Conservation (phyloP, 2,888 invertebrate genomes). For the Tupiocoris notatus region DNA sequence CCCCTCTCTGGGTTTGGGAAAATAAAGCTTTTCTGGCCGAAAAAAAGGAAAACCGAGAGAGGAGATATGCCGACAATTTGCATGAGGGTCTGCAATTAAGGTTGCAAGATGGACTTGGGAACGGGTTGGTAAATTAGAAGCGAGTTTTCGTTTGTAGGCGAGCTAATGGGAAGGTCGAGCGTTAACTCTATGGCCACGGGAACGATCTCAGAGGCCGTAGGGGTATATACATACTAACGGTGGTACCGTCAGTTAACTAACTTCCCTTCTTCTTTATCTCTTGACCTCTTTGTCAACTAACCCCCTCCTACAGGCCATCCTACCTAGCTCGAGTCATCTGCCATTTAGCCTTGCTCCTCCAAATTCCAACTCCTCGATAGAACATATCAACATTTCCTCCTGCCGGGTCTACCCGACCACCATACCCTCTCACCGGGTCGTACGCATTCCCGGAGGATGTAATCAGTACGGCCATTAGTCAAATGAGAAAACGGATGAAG, state of each 20-base stretch:
- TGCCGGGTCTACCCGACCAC: too few species aligned
- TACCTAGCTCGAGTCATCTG: background rate
- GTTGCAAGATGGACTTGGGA: background rate
- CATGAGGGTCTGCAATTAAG: slow-evolving; percentile 22
- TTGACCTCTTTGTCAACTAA: slow-evolving; percentile 30
- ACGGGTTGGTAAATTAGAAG: slow-evolving; percentile 29
- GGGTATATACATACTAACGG: background rate
- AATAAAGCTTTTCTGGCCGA: background rate
- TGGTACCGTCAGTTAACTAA: background rate
- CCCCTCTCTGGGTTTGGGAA: background rate
- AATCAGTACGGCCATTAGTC: slow-evolving; percentile 36
- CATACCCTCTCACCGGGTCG: too few species aligned
- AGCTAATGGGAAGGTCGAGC: slow-evolving; percentile 14
- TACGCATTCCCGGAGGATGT: slow-evolving; percentile 17
- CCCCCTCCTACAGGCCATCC: background rate
- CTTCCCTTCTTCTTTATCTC: slow-evolving; percentile 15
- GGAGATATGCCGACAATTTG: slow-evolving; percentile 27
- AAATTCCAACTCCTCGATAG: background rate
- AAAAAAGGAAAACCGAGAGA: background rate
- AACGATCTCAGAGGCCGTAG: slow-evolving; percentile 2
- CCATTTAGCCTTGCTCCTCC: too few species aligned
- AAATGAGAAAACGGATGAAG: slow-evolving; percentile 33
- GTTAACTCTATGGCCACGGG: slow-evolving; percentile 5
- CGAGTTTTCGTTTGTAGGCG: slow-evolving; percentile 20
- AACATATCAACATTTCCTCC: slow-evolving; percentile 10